Evolutionary conservation across 2,888 invertebrate genomes (phyloP), one percentile per base, ranked within the genome.

Genomic region (Drosophila kambysellisi): DNA sequence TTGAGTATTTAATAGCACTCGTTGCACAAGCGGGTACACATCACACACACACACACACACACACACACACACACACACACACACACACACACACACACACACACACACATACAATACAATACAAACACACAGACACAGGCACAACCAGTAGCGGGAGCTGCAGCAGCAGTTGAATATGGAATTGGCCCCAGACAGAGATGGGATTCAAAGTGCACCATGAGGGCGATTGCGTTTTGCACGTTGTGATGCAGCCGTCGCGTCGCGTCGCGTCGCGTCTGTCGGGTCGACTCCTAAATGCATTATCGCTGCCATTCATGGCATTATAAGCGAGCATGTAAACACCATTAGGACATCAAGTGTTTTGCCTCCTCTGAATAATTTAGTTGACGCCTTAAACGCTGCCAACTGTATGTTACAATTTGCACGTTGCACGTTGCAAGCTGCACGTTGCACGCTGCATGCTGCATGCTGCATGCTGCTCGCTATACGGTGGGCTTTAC

Each of bases 331-430:
- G 71, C 74, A 74, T 70, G 79, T 82, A 86, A 86, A 86, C 85
- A 83, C 74, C 83, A 76, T 86, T 81, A 85, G 81, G 73, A 75
- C 79, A 81, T 87, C 83, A 83, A 86, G 83, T 82, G 82, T 81
- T 86, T 81, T 81, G 78, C 80, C 80, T 61, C 56, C 54, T 57
- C 69, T 87, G 81, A 79, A 85, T 86, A 86, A 85, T 85, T 85
- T 74, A 85, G 74, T 58, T 65, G 58, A 54, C 58, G 76, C 79
- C 70, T 66, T 66, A 64, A 72, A 69, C 73, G 67, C 61, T 64
- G 53, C 54, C 41, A 58, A 62, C 56, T 52, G 70, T 41, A 51
- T 12, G 60, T 59, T 59, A 35, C 63, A 20, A 11, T 46, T 46
- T 61, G 62, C 70, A 57, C 17, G 52, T 30, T 30, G 30, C 17